Percentiles rank a stretch among this genome's conserved stretches.
phyloP scores from a whole-genome alignment of 1,140 invertebrate genomes.

The Formica exsecta region DNA sequence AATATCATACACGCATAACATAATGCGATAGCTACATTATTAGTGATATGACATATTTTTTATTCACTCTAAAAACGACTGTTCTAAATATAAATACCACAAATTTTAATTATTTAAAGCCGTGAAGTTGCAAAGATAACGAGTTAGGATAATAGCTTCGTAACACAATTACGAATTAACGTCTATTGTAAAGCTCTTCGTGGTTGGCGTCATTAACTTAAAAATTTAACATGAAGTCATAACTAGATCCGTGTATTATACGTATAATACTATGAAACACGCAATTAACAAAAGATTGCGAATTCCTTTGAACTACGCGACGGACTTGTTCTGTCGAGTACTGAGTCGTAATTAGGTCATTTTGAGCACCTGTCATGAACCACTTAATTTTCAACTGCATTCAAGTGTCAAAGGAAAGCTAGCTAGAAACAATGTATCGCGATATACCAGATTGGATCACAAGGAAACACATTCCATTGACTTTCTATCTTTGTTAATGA shows the following conservation, averaged over 20 bases:
- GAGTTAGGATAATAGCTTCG: neutral
- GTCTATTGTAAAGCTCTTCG: neutral
- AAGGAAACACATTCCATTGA: neutral
- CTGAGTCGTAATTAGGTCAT: constrained; percentile 36
- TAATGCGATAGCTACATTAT: neutral
- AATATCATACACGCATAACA: neutral
- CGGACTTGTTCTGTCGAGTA: constrained; percentile 1
- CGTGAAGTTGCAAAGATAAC: neutral
- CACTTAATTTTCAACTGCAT: constrained; percentile 24
- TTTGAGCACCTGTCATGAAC: constrained; percentile 25
- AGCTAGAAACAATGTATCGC: constrained; percentile 21
- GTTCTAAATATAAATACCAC: too few species aligned
- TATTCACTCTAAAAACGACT: too few species aligned
- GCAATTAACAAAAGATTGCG: constrained; percentile 43
- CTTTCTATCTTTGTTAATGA: neutral
- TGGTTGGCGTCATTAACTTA: constrained; percentile 14
- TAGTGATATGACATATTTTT: neutral
- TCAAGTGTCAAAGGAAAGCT: constrained; percentile 22
- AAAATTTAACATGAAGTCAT: constrained; percentile 40
- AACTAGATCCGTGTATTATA: constrained; percentile 26
- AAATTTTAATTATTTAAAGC: constrained; percentile 23
- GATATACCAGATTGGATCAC: neutral
- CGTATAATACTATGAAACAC: neutral
- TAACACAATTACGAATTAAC: constrained; percentile 27
- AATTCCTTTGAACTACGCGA: constrained; percentile 30